These are phyloP conservation scores for Syrmaticus mikado DNA, from an alignment of 2,113 vertebrate species.

Conservation along the genomic window DNA sequence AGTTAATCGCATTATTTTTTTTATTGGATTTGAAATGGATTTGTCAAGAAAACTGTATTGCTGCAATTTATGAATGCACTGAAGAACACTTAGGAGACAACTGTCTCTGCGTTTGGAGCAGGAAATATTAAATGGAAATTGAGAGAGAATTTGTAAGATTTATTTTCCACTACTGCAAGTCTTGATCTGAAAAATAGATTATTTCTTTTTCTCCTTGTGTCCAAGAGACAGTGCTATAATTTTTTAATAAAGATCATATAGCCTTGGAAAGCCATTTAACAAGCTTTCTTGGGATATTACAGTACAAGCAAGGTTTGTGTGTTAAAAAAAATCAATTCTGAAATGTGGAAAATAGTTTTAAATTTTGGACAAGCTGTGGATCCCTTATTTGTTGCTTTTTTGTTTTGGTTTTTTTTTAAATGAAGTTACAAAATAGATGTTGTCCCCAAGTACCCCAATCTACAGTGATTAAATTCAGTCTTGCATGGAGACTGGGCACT, in stretches of 20 bases:
- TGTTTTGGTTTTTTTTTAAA: neutral
- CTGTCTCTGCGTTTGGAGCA: neutral
- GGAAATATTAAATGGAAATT: conserved; percentile 42
- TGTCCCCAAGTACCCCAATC: conserved; percentile 57
- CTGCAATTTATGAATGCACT: conserved; percentile 24
- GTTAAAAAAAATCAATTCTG: neutral
- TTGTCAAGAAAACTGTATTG: conserved; percentile 31
- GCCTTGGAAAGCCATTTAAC: conserved; percentile 29
- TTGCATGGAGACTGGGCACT: conserved; percentile 28
- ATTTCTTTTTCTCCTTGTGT: conserved; percentile 30
- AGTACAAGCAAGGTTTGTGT: neutral
- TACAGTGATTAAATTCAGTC: conserved; percentile 48
- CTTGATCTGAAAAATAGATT: conserved; percentile 67
- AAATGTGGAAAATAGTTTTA: conserved; percentile 37
- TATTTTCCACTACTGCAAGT: conserved; percentile 26
- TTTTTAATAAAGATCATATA: conserved; percentile 17
- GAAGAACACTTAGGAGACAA: conserved; percentile 19
- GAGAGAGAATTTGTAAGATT: conserved; percentile 38
- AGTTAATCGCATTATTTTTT: conserved; percentile 36
- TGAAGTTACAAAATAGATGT: conserved; percentile 45
- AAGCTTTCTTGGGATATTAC: conserved; percentile 16
- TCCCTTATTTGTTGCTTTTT: neutral
- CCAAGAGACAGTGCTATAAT: neutral
- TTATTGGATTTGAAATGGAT: conserved; percentile 45
- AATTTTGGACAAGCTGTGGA: neutral